phyloP scores from a whole-genome alignment of 2,797 vertebrate species.

The Rhincodon typus region DNA sequence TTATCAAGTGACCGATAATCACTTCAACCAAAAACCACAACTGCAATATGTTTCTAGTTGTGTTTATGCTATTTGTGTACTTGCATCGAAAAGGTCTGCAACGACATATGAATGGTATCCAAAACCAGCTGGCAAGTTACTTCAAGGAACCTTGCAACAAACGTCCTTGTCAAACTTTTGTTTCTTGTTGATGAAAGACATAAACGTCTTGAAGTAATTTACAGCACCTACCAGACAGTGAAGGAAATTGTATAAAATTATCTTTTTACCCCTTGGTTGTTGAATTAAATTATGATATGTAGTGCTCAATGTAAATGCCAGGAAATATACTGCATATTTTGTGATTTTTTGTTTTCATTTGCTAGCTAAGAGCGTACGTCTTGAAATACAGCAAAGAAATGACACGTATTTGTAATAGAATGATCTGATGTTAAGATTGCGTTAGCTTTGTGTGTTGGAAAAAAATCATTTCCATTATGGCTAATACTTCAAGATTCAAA shows the following conservation, averaged over 20 bases:
- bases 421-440: not conserved
- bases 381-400: not conserved
- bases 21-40: not conserved
- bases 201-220: not conserved
- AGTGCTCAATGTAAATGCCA: not conserved
- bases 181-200: slow-evolving; percentile 1
- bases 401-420: not conserved
- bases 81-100: not conserved
- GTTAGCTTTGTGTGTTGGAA: not conserved
- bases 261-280: not conserved
- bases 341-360: not conserved
- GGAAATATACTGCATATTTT: not conserved
- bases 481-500: not conserved
- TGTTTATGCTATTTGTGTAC: not conserved
- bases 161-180: not conserved
- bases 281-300: slow-evolving; percentile 11
- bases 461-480: not conserved
- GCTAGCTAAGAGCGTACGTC: not conserved
- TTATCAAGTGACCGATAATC: not conserved
- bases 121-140: slow-evolving; percentile 13
- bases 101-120: not conserved
- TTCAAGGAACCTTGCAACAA: not conserved
- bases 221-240: not conserved
- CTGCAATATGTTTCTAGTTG: not conserved
- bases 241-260: not conserved